Evolutionary conservation across 2,888 invertebrate genomes (phyloP).

Genomic region (Campaea margaritaria): DNA sequence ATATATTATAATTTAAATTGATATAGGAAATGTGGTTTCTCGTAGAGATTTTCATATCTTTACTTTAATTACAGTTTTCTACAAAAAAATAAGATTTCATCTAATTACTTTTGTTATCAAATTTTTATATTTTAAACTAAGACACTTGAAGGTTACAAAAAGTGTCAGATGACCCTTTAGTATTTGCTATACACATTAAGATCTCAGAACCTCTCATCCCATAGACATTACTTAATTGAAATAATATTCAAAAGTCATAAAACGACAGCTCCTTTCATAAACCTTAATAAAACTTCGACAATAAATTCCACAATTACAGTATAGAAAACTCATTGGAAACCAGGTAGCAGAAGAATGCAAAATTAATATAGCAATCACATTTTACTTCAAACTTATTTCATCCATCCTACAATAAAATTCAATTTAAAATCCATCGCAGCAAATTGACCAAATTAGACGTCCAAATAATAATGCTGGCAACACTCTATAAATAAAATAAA

Average conservation of each 20-base stretch:
- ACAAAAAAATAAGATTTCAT: no score
- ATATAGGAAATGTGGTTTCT: no score
- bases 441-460: constrained; percentile 57
- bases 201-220: no score
- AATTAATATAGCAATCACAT: constrained; percentile 40
- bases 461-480: constrained; percentile 53
- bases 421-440: constrained; percentile 46
- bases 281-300: constrained; percentile 6
- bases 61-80: no score
- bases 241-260: neutral
- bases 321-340: constrained; percentile 22
- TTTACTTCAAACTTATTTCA: constrained; percentile 37
- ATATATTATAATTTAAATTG: no score
- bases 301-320: constrained; percentile 17
- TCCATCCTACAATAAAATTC: constrained; percentile 43
- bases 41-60: no score
- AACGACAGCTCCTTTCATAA: constrained; percentile 7
- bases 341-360: constrained; percentile 34
- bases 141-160: no score
- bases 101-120: no score
- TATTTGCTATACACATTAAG: no score
- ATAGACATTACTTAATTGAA: no score
- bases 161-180: no score
- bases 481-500: constrained; percentile 63
- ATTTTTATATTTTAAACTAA: no score